These are phyloP conservation scores for Piaya cayana DNA, from an alignment of 2,113 vertebrate species.

Conservation along the genomic window DNA sequence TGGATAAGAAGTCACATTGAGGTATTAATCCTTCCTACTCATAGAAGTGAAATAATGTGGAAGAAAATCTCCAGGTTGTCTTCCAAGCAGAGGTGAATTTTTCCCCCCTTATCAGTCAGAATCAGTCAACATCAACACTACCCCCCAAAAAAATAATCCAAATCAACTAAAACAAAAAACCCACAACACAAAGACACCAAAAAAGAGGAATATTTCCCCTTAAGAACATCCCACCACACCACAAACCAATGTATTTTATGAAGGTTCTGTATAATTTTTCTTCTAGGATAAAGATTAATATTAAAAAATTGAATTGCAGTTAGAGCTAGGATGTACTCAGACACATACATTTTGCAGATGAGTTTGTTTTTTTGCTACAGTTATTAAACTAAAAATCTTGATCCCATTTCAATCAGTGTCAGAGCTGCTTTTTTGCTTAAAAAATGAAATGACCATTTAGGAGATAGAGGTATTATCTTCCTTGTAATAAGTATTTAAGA, in stretches of 20 bases:
- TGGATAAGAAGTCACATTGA: background rate
- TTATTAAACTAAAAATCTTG: background rate
- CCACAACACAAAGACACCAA: background rate
- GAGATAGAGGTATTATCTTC: background rate
- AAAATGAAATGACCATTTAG: background rate
- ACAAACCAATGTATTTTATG: background rate
- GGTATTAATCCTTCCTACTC: background rate
- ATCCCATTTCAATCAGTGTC: background rate
- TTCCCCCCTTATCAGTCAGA: background rate
- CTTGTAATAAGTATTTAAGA: background rate
- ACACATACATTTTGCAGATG: background rate
- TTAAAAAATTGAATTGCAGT: background rate
- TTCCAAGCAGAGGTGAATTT: background rate
- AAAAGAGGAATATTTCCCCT: background rate
- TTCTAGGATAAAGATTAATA: background rate
- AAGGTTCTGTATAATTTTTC: background rate
- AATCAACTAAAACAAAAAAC: background rate
- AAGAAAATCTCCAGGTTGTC: background rate
- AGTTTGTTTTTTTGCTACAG: background rate
- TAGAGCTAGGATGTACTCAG: background rate
- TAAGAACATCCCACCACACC: too few relatives aligned
- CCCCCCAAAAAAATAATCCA: background rate
- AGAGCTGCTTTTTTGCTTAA: background rate
- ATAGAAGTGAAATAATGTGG: background rate
- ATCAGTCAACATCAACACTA: too few relatives aligned